Base-by-base conservation (phyloP, 2,888 invertebrate species). In the Calliopum simillimum region DNA sequence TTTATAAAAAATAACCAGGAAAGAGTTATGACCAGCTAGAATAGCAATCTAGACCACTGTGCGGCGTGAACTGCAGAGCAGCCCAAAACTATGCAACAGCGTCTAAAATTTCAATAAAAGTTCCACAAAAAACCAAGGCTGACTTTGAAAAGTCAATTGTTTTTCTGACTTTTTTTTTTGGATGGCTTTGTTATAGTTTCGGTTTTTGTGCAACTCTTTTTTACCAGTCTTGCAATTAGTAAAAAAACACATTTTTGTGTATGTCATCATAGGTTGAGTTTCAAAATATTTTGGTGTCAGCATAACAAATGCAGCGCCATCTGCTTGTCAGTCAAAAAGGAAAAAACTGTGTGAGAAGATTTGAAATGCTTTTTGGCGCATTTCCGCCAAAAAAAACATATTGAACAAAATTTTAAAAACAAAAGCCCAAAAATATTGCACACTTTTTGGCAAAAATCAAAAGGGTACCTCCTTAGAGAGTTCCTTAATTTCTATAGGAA, bases 221-320 rank as follows among this genome's bases (percentile, higher is more conserved):
- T 14, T 12, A 49, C 51, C 23, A 16, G 49, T 53, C 71, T 72
- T 72, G 64, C 73, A 67, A 71, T 68, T 74, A 73, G 70, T 68
- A 68, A 71, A 68, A 21, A 25, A 49, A 51, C 62, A 70, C 21
- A 23, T 53, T 16, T 41, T 67, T 62, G 71, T 64, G 47, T 8
- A 33, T 33, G 33, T 4, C 8, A 8, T n/a, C n/a, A 8, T 33
- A 33, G 33, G 33, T 8, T 8, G 33, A 33, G 33, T 33, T 33
- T 33, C 33, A 33, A 33, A 33, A 8, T 33, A 3, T 33, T 33
- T 33, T 4, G 4, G 5, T 33, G 33, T 33, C 2, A 33, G 33
- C 8, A 8, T 8, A 33, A 33, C 33, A 8, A 21, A 53, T 13
- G 23, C 14, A 44, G 59, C 46, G 46, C 61, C 46, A 61, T 19